A percentile compares a stretch with the other conserved stretches of the same genome.
These are phyloP conservation scores for Dromas ardeola DNA, from an alignment of 2,113 vertebrate genomes.

Conservation along the genomic window DNA sequence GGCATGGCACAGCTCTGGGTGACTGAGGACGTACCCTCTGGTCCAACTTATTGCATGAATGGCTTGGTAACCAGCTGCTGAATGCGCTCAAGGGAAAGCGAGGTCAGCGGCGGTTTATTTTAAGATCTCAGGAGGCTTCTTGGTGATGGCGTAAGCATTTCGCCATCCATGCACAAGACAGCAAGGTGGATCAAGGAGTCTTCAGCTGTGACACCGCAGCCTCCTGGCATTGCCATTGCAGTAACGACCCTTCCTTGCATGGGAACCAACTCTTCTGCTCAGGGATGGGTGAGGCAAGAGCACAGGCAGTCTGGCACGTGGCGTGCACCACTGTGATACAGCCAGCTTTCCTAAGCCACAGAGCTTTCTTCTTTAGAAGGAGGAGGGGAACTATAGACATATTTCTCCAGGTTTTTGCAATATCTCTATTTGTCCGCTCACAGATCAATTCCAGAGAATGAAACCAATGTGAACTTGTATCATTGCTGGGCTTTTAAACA, in stretches of 20 bases:
- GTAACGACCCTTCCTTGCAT: not conserved
- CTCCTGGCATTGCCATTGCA: no score
- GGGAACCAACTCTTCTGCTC: not conserved
- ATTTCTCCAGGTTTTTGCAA: not conserved
- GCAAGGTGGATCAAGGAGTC: not conserved
- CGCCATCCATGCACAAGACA: fast-evolving
- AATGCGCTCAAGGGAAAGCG: not conserved
- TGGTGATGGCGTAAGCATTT: not conserved
- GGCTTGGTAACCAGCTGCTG: not conserved
- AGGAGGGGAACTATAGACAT: not conserved
- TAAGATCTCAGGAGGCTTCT: not conserved
- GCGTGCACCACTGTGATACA: not conserved
- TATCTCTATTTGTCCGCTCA: not conserved
- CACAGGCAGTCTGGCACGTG: fast-evolving
- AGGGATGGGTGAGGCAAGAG: not conserved
- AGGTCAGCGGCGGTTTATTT: not conserved
- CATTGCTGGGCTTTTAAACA: not conserved
- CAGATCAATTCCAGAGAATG: conserved; percentile 25
- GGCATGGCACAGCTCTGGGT: not conserved
- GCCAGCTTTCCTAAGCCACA: not conserved
- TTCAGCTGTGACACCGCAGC: not conserved
- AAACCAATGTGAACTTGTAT: not conserved
- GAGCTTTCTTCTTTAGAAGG: not conserved
- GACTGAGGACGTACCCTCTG: not conserved
- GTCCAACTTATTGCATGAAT: not conserved